A percentile compares a stretch with the other conserved stretches of the same genome.
Evolutionary conservation across 2,797 vertebrate genomes (phyloP).

Genomic region (Mastacembelus armatus): DNA sequence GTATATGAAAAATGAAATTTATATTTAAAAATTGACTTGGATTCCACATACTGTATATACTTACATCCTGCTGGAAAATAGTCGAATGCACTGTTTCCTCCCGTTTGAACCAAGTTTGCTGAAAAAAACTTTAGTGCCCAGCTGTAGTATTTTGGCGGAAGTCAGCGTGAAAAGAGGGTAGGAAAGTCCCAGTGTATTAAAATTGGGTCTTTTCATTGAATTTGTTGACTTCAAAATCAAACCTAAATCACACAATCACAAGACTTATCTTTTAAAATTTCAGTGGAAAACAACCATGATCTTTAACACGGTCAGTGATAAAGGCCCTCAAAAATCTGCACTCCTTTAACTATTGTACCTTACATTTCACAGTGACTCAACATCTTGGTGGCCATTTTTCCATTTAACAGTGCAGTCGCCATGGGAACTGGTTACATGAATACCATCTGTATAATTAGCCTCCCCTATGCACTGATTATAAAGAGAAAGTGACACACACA

Average conservation of each 20-base stretch:
- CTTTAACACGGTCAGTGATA: background rate
- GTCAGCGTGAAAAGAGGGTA: no score
- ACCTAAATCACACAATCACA: background rate
- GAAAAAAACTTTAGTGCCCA: no score
- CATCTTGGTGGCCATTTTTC: slow-evolving; percentile 46
- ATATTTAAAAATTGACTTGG: background rate
- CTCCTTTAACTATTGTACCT: slow-evolving; percentile 21
- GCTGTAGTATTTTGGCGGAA: no score
- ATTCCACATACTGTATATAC: no score
- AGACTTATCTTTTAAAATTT: background rate
- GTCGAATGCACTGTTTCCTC: no score
- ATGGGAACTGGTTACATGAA: slow-evolving; percentile 72
- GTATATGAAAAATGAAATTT: no score
- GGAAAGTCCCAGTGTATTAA: background rate
- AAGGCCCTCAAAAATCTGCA: background rate
- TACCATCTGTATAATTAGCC: slow-evolving; percentile 65
- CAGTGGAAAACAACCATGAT: background rate
- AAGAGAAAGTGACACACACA: slow-evolving; percentile 36
- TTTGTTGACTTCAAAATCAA: no score
- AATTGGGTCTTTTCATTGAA: no score
- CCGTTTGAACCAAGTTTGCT: no score
- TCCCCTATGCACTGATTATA: slow-evolving; percentile 28
- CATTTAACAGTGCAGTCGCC: slow-evolving; percentile 56
- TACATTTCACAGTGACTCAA: slow-evolving; percentile 30
- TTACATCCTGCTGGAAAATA: no score